phyloP scores from a whole-genome alignment of 2,113 vertebrate species.

The Onychostoma macrolepis region DNA sequence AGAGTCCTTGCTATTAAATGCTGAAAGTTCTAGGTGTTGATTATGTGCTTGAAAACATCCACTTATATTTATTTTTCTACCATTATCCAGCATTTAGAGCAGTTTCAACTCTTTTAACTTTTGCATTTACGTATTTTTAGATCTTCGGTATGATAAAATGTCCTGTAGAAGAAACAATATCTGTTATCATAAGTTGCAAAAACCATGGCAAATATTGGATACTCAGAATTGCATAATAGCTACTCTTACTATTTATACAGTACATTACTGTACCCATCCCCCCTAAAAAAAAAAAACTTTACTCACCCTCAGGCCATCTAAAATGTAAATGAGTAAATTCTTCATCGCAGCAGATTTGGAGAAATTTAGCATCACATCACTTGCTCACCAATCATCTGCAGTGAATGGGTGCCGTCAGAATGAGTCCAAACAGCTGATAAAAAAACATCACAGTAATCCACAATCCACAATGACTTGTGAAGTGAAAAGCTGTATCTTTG shows the following conservation, averaged over 20 bases:
- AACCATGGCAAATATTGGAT: neutral
- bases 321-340: too few relatives aligned
- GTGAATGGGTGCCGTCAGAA: neutral
- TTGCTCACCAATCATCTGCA: neutral
- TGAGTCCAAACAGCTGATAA: neutral
- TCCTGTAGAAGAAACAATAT: neutral
- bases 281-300: too few relatives aligned
- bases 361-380: neutral
- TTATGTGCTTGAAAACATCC: conserved; percentile 22
- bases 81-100: neutral
- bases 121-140: neutral
- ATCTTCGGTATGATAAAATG: neutral
- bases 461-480: too few relatives aligned
- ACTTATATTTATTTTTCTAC: neutral
- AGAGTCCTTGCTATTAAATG: conserved; percentile 19
- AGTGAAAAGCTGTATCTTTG: too few relatives aligned
- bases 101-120: neutral
- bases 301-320: too few relatives aligned
- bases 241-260: too few relatives aligned
- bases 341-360: too few relatives aligned
- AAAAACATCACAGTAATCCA: too few relatives aligned
- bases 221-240: neutral
- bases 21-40: neutral
- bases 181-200: neutral
- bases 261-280: too few relatives aligned